Base-by-base conservation (phyloP, 2,888 invertebrate species). In the Andricus curvator region DNA sequence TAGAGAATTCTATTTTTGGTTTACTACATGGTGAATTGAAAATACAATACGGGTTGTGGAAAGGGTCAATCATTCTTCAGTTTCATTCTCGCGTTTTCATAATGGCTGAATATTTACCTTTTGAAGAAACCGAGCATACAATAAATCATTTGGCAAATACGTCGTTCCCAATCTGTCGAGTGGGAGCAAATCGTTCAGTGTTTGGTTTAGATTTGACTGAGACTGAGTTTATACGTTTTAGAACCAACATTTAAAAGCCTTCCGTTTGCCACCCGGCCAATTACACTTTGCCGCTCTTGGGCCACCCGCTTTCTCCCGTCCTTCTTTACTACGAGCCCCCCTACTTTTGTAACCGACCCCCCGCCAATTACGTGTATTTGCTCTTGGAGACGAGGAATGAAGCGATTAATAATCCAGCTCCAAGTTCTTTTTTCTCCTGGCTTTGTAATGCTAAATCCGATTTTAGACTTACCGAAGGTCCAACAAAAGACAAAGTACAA, bases 101-200 rank as follows among this genome's bases (percentile, higher is more conserved):
- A n/a, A n/a, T n/a, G 41, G 41, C 41, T 22, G 9, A 37, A 8
- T 68, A 68, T 68, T 67, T 64, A 44, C 64, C 41, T 29, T 29
- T 25, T 62, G 41, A 80, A 82, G 81, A 81, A 83, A 77, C 74
- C 44, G 77, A 78, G 80, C 79, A 78, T 81, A 81, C 68, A 77
- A 82, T 85, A 87, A 83, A 83, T 88, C 87, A 84, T 88, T 86
- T 80, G 86, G 86, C 88, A 90, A 90, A 89, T 89, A 89, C 84
- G 80, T 81, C 85, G 87, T 84, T 86, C 84, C 81, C 86, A 85
- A 86, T 85, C 85, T 87, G 86, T 86, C 86, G 87, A 86, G 84
- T 82, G 84, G 83, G 84, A 82, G 84, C 82, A 86, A 88, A 87
- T 87, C 83, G 80, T 80, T 82, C 82, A 81, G 17, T 85, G 84